phyloP scores from a whole-genome alignment of 2,113 vertebrate species.

The Larimichthys crocea region DNA sequence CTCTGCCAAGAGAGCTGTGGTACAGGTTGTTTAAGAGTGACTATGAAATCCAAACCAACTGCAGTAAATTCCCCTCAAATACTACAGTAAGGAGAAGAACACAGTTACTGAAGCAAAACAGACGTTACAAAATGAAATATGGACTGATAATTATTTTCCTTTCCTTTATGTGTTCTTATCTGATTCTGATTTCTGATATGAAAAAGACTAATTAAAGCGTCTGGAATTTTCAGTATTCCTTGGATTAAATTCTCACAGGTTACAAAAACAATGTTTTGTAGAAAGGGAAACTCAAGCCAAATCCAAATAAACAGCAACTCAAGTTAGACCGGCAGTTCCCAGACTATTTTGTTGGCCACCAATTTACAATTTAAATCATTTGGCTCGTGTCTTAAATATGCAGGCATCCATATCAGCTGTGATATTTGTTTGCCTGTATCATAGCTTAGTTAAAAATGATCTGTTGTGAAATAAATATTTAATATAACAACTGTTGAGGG shows the following conservation, averaged over 20 bases:
- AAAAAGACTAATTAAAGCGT: not conserved
- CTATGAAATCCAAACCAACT: slow-evolving; percentile 41
- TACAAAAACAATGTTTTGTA: not conserved
- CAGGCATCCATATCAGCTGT: not conserved
- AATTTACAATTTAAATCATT: no score
- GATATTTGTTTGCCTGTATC: not conserved
- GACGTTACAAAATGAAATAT: not conserved
- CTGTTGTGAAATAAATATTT: not conserved
- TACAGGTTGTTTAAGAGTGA: slow-evolving; percentile 40
- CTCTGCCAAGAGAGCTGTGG: slow-evolving; percentile 51
- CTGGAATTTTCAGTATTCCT: not conserved
- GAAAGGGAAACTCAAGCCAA: not conserved
- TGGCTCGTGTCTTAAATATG: no score
- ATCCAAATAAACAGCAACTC: no score
- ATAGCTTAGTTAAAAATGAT: not conserved
- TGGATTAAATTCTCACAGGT: not conserved
- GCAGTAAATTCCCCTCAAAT: slow-evolving; percentile 36
- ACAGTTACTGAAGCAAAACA: not conserved
- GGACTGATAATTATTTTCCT: not conserved
- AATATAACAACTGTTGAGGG: not conserved
- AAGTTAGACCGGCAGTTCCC: no score
- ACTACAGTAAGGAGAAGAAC: slow-evolving; percentile 24
- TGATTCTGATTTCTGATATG: not conserved
- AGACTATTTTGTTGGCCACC: no score
- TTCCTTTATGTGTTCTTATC: not conserved